A percentile compares a stretch with the other conserved stretches of the same genome.
phyloP scores from a whole-genome alignment of 2,113 vertebrate genomes.

The Smithornis capensis region DNA sequence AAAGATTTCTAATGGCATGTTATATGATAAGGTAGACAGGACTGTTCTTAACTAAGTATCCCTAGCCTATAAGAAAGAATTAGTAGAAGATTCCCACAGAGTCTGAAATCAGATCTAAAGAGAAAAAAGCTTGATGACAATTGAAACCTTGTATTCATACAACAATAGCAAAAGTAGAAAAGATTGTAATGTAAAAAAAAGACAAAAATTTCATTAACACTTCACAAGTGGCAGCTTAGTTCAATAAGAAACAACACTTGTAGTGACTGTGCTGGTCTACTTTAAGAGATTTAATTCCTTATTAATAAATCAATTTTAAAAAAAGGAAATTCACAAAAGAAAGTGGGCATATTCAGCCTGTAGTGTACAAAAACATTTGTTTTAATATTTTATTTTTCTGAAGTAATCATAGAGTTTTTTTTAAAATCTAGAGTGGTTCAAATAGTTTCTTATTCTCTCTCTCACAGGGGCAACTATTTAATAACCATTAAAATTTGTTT shows the following conservation, averaged over 20 bases:
- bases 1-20: background rate
- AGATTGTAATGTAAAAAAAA: background rate
- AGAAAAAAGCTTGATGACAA: background rate
- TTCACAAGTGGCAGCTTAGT: background rate
- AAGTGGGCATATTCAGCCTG: background rate
- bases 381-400: background rate
- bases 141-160: background rate
- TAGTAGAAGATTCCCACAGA: background rate
- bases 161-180: background rate
- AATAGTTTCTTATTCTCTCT: background rate
- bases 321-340: background rate
- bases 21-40: background rate
- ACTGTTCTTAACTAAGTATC: background rate
- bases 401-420: background rate
- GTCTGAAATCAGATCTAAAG: background rate
- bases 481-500: background rate
- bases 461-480: background rate
- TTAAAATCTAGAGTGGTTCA: background rate
- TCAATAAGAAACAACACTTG: background rate
- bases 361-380: background rate
- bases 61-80: background rate
- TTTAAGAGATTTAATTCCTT: background rate
- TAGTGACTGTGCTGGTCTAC: background rate
- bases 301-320: background rate
- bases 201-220: background rate